Conservation (phyloP, 92 coral and sea anemone genomes). For the Scolanthus callimorphus region DNA sequence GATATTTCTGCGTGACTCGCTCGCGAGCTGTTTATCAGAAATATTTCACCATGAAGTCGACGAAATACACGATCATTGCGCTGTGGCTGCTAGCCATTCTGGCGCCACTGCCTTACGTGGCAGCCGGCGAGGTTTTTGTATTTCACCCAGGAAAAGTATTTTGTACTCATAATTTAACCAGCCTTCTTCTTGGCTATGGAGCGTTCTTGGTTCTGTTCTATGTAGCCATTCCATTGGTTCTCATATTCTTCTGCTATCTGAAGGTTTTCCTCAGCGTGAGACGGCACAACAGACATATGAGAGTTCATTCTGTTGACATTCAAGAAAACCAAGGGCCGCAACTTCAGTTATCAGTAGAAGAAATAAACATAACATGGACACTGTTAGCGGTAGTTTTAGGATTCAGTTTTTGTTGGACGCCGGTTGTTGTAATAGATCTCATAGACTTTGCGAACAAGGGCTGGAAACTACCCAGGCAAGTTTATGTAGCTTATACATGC, state of each 20-base stretch:
- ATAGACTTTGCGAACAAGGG: constrained; percentile 56
- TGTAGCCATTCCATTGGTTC: constrained; percentile 44
- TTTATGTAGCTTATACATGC: constrained; percentile 51
- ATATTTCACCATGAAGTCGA: constrained; percentile 43
- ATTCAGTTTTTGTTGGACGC: constrained; percentile 57
- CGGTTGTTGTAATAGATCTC: constrained; percentile 49
- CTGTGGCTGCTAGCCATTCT: constrained; percentile 56
- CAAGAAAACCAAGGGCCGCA: background rate
- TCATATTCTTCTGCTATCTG: constrained; percentile 41
- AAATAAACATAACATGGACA: constrained; percentile 44
- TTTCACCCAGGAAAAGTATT: constrained; percentile 70
- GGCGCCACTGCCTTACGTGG: constrained; percentile 61
- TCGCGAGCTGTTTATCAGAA: constrained; percentile 40
- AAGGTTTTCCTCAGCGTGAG: constrained; percentile 56
- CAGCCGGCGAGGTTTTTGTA: constrained; percentile 38
- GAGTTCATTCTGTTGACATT: constrained; percentile 8
- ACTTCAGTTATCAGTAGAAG: constrained; percentile 45
- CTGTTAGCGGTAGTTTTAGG: constrained; percentile 53
- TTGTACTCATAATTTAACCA: constrained; percentile 51
- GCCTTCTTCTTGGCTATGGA: constrained; percentile 48
- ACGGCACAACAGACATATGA: constrained; percentile 29
- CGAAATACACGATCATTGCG: constrained; percentile 32
- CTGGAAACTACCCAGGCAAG: constrained; percentile 54
- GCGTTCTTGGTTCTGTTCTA: constrained; percentile 50
- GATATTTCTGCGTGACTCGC: constrained; percentile 52